Evolutionary conservation across 2,888 invertebrate species (phyloP).

Genomic region (Hypomecis atomaria): DNA sequence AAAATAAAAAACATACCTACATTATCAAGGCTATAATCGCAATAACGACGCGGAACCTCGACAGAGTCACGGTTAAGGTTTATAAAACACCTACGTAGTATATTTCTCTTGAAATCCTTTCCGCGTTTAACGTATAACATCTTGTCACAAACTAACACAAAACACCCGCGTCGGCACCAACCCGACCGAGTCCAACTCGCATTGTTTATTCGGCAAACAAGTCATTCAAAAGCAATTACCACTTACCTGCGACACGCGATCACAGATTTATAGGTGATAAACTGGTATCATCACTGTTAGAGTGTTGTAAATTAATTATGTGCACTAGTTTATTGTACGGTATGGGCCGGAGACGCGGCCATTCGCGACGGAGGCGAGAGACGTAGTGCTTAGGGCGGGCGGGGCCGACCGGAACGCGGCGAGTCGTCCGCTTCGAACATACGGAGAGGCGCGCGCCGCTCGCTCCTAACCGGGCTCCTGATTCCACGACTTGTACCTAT

Average conservation of each 20-base stretch:
- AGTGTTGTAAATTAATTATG: conserved; percentile 81
- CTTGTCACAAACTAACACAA: conserved; percentile 68
- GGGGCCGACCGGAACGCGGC: conserved; percentile 57
- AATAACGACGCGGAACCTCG: conserved; percentile 26
- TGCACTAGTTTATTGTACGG: conserved; percentile 65
- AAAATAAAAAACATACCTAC: conserved; percentile 27
- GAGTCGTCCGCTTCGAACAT: conserved; percentile 39
- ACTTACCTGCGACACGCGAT: conserved; percentile 83
- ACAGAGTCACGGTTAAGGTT: conserved; percentile 33
- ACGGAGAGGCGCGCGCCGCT: conserved; percentile 64
- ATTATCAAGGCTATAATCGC: conserved; percentile 21
- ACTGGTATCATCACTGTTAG: conserved; percentile 83
- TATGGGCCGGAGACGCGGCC: conserved; percentile 65
- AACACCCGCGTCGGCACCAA: conserved; percentile 41
- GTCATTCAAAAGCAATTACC: conserved; percentile 79
- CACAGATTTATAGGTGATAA: conserved; percentile 83
- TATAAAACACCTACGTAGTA: conserved; percentile 36
- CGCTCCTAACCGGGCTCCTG: background rate
- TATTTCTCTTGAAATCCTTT: conserved; percentile 35
- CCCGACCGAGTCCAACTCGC: conserved; percentile 47
- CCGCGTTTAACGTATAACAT: conserved; percentile 58
- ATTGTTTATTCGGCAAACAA: conserved; percentile 74
- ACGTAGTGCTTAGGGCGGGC: conserved; percentile 74
- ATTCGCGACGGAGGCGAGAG: conserved; percentile 68
- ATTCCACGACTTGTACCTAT: too few relatives aligned